phyloP scores from a whole-genome alignment of 2,113 vertebrate species.

The Anolis sagrei region DNA sequence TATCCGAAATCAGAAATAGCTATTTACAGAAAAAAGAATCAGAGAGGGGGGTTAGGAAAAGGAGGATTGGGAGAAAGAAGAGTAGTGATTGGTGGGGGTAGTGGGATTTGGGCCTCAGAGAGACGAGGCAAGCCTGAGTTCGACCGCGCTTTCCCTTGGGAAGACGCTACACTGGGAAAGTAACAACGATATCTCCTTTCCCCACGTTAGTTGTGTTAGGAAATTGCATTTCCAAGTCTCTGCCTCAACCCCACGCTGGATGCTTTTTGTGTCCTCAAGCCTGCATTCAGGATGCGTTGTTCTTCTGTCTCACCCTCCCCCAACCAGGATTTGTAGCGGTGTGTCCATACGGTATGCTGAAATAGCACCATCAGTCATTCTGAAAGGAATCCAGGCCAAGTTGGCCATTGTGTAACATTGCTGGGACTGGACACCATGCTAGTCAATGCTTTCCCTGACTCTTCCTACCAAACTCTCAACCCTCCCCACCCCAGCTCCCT shows the following conservation, averaged over 20 bases:
- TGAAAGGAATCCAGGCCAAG: slow-evolving; percentile 4
- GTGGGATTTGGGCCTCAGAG: slow-evolving; percentile 67
- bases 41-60: slow-evolving; percentile 66
- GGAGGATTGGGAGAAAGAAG: slow-evolving; percentile 64
- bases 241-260: slow-evolving; percentile 44
- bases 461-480: neutral
- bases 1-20: slow-evolving; percentile 79
- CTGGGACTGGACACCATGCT: neutral
- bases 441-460: slow-evolving; percentile 3
- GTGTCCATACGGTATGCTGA: accelerated
- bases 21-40: slow-evolving; percentile 81
- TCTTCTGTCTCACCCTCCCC: slow-evolving; percentile 22
- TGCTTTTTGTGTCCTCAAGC: neutral
- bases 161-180: slow-evolving; percentile 58
- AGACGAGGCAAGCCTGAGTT: slow-evolving; percentile 76
- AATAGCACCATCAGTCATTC: neutral
- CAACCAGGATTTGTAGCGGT: neutral
- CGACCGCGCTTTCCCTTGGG: slow-evolving; percentile 60
- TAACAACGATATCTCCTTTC: slow-evolving; percentile 47
- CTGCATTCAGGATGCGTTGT: slow-evolving; percentile 5
- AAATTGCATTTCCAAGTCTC: slow-evolving; percentile 46
- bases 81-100: slow-evolving; percentile 49
- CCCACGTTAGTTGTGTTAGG: slow-evolving; percentile 24
- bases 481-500: neutral
- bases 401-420: slow-evolving; percentile 22